Evolutionary conservation across 2,113 vertebrate species (phyloP).

Genomic region (Benitochromis conjunctus): DNA sequence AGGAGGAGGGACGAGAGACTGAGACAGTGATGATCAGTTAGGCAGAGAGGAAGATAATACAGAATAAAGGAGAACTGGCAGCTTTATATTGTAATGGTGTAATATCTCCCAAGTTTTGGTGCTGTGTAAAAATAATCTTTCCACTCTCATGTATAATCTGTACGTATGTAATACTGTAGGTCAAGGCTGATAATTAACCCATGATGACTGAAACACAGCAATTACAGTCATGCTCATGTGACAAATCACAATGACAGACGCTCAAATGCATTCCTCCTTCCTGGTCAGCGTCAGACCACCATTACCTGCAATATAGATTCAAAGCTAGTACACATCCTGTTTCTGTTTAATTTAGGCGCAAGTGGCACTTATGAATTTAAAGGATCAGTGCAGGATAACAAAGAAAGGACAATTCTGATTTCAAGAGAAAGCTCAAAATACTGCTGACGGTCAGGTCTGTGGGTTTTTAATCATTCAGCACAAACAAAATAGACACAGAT

Average conservation of each 20-base stretch:
- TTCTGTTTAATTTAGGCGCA: not conserved
- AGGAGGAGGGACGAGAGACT: slow-evolving; percentile 73
- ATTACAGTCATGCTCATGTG: slow-evolving; percentile 63
- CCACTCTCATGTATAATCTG: not conserved
- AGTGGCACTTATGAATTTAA: not conserved
- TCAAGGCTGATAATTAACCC: slow-evolving; percentile 60
- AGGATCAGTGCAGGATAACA: not conserved
- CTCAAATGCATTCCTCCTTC: not conserved
- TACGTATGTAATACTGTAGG: slow-evolving; percentile 19
- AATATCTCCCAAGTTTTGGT: not conserved
- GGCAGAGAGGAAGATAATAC: not conserved
- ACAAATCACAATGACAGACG: slow-evolving; percentile 66
- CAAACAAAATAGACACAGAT: not conserved
- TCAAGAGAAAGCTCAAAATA: not conserved
- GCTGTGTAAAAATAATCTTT: not conserved
- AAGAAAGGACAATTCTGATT: not conserved
- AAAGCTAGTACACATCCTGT: not conserved
- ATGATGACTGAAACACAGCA: slow-evolving; percentile 62
- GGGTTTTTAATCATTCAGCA: not conserved
- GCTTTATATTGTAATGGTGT: not conserved
- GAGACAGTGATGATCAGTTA: slow-evolving; percentile 18
- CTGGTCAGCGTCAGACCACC: slow-evolving; percentile 8
- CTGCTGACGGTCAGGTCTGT: not conserved
- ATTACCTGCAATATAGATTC: not conserved
- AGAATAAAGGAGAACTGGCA: not conserved